phyloP scores from a whole-genome alignment of 2,113 vertebrate species.

The Craseonycteris thonglongyai region DNA sequence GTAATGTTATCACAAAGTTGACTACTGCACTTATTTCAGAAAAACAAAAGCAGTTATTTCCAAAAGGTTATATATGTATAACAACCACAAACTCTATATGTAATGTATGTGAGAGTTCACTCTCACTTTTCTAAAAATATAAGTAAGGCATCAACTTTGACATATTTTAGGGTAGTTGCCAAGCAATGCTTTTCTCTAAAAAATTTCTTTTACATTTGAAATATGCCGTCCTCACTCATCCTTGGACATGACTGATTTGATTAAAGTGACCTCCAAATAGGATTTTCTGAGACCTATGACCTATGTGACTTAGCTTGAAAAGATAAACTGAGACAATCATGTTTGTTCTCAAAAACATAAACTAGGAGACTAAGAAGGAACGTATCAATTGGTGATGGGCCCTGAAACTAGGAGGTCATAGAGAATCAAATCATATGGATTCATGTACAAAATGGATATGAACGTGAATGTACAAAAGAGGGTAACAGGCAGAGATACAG shows the following conservation, averaged over 20 bases:
- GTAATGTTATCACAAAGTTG: background rate
- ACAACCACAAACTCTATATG: background rate
- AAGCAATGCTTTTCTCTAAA: background rate
- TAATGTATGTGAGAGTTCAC: background rate
- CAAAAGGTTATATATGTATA: background rate
- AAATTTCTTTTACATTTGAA: constrained; percentile 3
- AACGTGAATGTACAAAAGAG: background rate
- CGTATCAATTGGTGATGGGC: background rate
- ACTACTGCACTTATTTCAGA: background rate
- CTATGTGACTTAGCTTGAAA: background rate
- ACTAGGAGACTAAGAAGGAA: background rate
- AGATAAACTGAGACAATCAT: constrained; percentile 7
- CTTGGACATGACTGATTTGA: constrained; percentile 18
- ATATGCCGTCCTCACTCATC: background rate
- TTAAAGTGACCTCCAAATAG: background rate
- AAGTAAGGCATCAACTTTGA: background rate
- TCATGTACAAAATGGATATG: background rate
- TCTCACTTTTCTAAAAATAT: background rate
- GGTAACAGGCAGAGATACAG: background rate
- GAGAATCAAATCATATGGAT: background rate
- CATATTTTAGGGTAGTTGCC: background rate
- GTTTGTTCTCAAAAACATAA: background rate
- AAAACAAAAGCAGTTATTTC: background rate
- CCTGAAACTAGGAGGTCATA: background rate
- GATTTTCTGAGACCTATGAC: constrained; percentile 15